A percentile compares a stretch with the other conserved stretches of the same genome.
phyloP scores from a whole-genome alignment of 1,140 invertebrate species.

The Triops cancriformis region DNA sequence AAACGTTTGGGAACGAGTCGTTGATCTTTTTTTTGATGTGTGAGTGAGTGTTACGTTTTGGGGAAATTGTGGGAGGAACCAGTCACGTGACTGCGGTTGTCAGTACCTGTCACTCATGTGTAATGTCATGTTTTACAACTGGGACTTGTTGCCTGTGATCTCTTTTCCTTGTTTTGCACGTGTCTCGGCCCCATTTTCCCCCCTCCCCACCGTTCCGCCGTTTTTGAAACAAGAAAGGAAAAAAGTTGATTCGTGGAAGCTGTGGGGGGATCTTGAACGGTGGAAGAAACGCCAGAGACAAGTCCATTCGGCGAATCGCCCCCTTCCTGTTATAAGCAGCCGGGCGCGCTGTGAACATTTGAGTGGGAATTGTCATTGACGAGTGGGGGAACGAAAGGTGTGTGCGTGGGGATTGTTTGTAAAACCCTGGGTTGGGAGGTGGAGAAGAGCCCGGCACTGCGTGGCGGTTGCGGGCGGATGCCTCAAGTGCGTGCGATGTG shows the following conservation, averaged over 20 bases:
- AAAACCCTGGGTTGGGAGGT: background rate
- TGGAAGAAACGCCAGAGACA: background rate
- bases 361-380: no score
- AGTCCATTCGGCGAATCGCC: background rate
- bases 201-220: background rate
- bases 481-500: background rate
- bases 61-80: background rate
- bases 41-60: background rate
- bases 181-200: slow-evolving; percentile 1
- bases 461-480: background rate
- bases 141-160: slow-evolving; percentile 12
- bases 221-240: background rate
- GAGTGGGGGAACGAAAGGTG: no score
- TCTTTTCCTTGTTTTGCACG: slow-evolving; percentile 13
- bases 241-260: background rate
- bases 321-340: no score
- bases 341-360: no score
- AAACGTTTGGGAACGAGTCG: background rate
- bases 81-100: slow-evolving; percentile 8
- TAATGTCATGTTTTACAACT: slow-evolving; percentile 11
- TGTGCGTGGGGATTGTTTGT: background rate
- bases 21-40: background rate
- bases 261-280: background rate
- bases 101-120: slow-evolving; percentile 12
- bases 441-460: background rate